phyloP scores from a whole-genome alignment of 2,888 invertebrate species.

The Stramonita haemastoma region DNA sequence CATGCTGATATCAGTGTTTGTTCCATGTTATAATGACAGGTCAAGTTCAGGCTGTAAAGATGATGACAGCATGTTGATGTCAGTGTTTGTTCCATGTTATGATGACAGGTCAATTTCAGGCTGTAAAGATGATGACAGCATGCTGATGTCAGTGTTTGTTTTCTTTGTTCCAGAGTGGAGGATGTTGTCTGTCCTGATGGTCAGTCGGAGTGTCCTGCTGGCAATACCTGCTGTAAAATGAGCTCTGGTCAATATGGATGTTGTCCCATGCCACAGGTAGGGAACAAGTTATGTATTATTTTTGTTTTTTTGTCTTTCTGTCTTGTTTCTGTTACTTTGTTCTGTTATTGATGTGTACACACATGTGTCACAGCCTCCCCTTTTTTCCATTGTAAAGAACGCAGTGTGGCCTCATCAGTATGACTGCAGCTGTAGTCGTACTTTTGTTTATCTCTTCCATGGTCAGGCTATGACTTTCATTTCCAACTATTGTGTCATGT shows the following conservation, averaged over 20 bases:
- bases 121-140: no score
- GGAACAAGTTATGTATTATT: no score
- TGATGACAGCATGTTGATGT: no score
- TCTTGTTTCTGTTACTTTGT: not conserved
- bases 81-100: no score
- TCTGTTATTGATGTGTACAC: not conserved
- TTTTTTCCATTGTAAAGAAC: not conserved
- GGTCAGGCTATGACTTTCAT: no score
- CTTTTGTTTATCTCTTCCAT: not conserved
- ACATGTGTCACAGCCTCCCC: not conserved
- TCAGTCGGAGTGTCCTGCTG: constrained; percentile 55
- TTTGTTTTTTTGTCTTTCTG: not conserved
- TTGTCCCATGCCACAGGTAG: not conserved
- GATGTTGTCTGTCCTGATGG: constrained; percentile 54
- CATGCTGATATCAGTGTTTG: no score
- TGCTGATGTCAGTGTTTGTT: no score
- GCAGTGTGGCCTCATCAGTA: not conserved
- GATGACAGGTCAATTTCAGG: no score
- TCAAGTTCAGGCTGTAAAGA: no score
- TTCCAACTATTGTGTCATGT: not conserved
- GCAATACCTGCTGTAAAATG: constrained; percentile 64
- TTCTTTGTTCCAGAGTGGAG: constrained; percentile 1
- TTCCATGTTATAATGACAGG: no score
- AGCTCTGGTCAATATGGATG: not conserved
- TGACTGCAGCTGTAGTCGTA: not conserved